These are phyloP conservation scores for Dromas ardeola DNA, from an alignment of 2,113 vertebrate genomes.

Conservation along the genomic window DNA sequence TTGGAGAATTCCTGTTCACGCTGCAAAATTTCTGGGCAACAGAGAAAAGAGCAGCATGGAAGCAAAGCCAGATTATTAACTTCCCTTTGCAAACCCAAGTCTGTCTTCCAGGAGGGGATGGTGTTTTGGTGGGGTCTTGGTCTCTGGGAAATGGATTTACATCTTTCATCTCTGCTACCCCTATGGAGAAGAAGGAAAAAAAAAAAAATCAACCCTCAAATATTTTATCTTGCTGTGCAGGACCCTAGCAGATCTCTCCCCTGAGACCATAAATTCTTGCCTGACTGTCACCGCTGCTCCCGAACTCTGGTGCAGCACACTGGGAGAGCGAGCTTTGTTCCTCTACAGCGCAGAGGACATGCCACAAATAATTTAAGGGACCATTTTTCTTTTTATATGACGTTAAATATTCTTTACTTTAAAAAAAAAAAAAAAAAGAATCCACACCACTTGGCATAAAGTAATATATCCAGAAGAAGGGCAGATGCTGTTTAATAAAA, in stretches of 20 bases:
- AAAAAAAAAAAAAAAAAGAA: background rate
- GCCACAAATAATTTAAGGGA: constrained; percentile 69
- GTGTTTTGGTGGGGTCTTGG: background rate
- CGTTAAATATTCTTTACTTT: constrained; percentile 66
- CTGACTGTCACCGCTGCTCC: constrained; percentile 42
- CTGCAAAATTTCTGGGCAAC: background rate
- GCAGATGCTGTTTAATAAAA: constrained; percentile 64
- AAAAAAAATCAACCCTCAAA: background rate
- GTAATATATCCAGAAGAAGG: constrained; percentile 57
- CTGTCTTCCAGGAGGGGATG: background rate
- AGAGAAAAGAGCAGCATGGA: background rate
- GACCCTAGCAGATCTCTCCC: constrained; percentile 49
- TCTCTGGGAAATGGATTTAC: background rate
- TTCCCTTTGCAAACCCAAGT: background rate
- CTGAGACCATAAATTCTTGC: constrained; percentile 54
- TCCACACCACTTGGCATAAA: constrained; percentile 38
- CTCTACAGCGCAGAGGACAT: constrained; percentile 45
- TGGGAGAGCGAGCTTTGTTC: constrained; percentile 63
- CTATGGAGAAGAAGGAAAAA: background rate
- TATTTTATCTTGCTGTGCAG: constrained; percentile 54
- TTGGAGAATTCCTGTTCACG: background rate
- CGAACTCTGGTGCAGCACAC: background rate
- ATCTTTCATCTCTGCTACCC: background rate
- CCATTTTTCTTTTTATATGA: constrained; percentile 55
- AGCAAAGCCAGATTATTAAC: background rate